Conservation (phyloP, 2,888 invertebrate species). For the Caenorhabditis doughertyi region DNA sequence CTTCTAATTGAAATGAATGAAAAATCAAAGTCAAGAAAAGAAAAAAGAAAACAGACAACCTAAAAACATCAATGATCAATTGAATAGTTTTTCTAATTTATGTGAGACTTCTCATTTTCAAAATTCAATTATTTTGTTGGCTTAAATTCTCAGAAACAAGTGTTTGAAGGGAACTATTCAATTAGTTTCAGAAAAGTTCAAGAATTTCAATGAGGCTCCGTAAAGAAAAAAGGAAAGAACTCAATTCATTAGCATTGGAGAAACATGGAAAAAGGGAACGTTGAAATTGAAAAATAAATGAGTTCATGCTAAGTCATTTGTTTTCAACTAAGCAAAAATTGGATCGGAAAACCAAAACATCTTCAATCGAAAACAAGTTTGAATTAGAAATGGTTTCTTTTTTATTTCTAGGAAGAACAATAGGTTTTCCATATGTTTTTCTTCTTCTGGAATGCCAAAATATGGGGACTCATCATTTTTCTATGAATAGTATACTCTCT, state of each 20-base stretch:
- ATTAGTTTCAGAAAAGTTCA: conserved; percentile 31
- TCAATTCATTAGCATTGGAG: conserved; percentile 34
- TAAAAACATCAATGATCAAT: conserved; percentile 41
- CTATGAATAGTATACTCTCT: conserved; percentile 23
- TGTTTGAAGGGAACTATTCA: conserved; percentile 10
- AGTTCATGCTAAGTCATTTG: conserved; percentile 8
- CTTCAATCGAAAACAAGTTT: conserved; percentile 28
- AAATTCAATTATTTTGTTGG: conserved; percentile 16
- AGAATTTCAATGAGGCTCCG: conserved; percentile 46
- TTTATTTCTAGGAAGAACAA: conserved; percentile 10
- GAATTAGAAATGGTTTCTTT: neutral
- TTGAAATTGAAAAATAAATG: conserved; percentile 6
- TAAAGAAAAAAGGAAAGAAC: neutral
- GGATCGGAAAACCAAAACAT: neutral
- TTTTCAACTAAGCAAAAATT: conserved; percentile 16
- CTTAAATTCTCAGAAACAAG: neutral
- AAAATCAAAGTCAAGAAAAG: neutral
- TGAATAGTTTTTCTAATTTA: conserved; percentile 26
- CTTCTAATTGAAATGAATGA: conserved; percentile 7
- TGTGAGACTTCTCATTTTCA: conserved; percentile 13
- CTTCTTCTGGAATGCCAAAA: neutral
- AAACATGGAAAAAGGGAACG: neutral
- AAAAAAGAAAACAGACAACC: conserved; percentile 3
- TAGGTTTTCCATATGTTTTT: conserved; percentile 11
- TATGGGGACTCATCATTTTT: neutral